These are phyloP conservation scores for Clavelina lepadiformis DNA, from an alignment of 23 tunicate species.

Conservation along the genomic window DNA sequence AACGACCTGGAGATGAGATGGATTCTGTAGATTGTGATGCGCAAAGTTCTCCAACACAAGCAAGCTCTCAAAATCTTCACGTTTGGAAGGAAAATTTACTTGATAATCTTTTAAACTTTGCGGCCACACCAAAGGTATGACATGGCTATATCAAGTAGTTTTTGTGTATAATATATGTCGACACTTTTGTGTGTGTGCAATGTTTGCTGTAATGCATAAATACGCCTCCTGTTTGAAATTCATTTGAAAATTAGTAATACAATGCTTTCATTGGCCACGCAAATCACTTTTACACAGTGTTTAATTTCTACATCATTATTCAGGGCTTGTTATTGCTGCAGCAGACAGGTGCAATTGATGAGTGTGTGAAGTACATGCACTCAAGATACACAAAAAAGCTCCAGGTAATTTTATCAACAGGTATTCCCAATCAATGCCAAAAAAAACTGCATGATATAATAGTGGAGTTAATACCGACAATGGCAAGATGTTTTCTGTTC, in stretches of 20 bases:
- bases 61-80: conserved; percentile 41
- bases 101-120: conserved; percentile 85
- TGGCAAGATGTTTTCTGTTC: too few species aligned
- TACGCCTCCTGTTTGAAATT: too few species aligned
- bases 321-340: conserved; percentile 85
- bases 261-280: too few species aligned
- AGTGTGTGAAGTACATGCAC: conserved; percentile 86
- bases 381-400: conserved; percentile 79
- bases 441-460: too few species aligned
- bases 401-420: conserved; percentile 65
- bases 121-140: conserved; percentile 88
- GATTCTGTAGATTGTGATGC: conserved; percentile 23
- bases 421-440: not conserved
- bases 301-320: not conserved
- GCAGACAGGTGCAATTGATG: conserved; percentile 82
- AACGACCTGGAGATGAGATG: conserved; percentile 4
- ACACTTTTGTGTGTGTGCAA: too few species aligned
- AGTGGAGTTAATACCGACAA: too few species aligned
- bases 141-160: not conserved
- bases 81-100: conserved; percentile 72
- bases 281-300: too few species aligned
- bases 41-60: conserved; percentile 57
- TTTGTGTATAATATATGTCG: too few species aligned
- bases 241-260: too few species aligned
- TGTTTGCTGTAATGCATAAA: too few species aligned